Base-by-base conservation (phyloP, 2,888 invertebrate genomes). In the Tenthredo distinguenda region DNA sequence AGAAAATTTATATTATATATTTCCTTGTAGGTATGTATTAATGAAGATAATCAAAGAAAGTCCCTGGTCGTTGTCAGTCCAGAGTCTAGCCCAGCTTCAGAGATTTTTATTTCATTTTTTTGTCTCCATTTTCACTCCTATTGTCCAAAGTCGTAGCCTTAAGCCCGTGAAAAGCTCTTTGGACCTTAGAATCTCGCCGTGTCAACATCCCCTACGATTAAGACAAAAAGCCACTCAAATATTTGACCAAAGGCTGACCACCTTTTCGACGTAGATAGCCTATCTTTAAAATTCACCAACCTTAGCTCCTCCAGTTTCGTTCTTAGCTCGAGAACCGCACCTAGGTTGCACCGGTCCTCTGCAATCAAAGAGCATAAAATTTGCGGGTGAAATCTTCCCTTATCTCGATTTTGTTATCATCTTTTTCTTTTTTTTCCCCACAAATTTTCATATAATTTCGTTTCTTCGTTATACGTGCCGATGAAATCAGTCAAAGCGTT, bases 261-360 rank as follows among this genome's bases (percentile, higher is more conserved):
- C 74, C 84, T 86, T 77, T 76, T 62, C 84, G 43, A 21, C 85
- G 86, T 88, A 89, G 88, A 90, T 89, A 87, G 89, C 40, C 89
- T 88, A 90, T 90, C 90, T 90, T 89, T 89, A 89, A 90, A 90
- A 90, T 90, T 90, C 88, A 89, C 65, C 83, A 34, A 50, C 31
- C 68, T 43, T 31, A 40, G 43, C 26, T 37, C 40, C 4, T 21
- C 7, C 10, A 74, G 68, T 18, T 68, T 34, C 6, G 68, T 34
- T 68, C 68, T 34, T 18, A 31, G 15, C 34, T 31, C 1, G 1
- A 62, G 6, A 62, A 2, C 26, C 26, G 26, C 26, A 62, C 58
- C 62, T 50, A 50, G 6, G 6, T 6, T 21, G 6, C 7, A 58
- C 9, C 50, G 18, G 50, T 18, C 50, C 18, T 50, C 18, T 21